These are phyloP conservation scores for Tachuris rubrigastra DNA, from an alignment of 2,113 vertebrate species.

Conservation along the genomic window DNA sequence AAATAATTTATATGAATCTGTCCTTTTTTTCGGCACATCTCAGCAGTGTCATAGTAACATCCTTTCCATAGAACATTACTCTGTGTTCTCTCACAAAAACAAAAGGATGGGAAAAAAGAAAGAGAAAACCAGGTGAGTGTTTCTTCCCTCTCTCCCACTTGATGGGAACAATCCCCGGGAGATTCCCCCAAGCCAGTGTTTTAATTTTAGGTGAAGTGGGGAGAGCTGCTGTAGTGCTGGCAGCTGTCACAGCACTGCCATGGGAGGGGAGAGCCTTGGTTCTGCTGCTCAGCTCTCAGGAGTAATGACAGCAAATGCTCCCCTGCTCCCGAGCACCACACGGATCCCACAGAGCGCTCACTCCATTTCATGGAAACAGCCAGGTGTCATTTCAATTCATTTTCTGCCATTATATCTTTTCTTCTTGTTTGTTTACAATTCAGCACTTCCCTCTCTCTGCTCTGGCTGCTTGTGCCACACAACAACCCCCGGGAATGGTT, in stretches of 20 bases:
- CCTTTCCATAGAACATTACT: background rate
- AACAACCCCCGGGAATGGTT: background rate
- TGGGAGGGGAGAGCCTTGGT: background rate
- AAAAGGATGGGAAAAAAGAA: fast-evolving
- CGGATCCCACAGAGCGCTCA: background rate
- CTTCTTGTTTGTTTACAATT: background rate
- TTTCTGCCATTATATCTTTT: background rate
- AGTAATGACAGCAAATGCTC: background rate
- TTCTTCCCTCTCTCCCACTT: background rate
- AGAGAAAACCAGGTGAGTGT: background rate
- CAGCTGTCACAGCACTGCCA: background rate
- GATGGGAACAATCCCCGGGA: background rate
- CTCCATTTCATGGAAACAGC: background rate
- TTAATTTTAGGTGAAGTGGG: background rate
- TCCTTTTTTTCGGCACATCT: background rate
- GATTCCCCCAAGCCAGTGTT: background rate
- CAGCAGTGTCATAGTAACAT: background rate
- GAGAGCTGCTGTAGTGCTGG: background rate
- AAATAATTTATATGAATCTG: constrained; percentile 35
- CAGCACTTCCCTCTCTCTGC: background rate
- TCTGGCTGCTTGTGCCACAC: background rate
- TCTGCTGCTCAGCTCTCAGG: background rate
- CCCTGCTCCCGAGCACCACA: background rate
- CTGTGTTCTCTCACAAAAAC: background rate
- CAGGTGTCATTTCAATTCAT: background rate